Conservation (phyloP, 2,888 invertebrate genomes). For the Frankliniella fusca region DNA sequence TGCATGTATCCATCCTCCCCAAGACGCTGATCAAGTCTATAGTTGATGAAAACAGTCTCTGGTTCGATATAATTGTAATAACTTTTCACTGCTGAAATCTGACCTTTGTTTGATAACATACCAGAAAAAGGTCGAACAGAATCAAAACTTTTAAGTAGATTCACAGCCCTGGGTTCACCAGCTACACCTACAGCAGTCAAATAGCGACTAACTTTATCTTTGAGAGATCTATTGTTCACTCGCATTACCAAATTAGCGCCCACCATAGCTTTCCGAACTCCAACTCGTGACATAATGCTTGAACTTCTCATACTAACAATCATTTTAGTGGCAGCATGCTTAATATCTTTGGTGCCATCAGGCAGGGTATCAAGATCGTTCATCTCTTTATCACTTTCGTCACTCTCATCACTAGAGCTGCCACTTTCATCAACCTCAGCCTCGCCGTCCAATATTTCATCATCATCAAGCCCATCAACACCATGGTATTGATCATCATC, state of each 20-base stretch:
- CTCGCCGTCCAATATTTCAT: too few relatives aligned
- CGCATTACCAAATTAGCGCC: neutral
- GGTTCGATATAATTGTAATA: neutral
- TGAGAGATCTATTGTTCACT: neutral
- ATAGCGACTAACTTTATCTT: neutral
- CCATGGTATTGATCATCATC: too few relatives aligned
- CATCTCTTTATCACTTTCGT: neutral
- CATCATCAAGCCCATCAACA: too few relatives aligned
- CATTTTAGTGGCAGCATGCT: neutral
- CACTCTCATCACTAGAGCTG: neutral
- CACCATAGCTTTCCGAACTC: neutral
- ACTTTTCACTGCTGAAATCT: neutral
- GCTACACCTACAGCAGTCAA: neutral
- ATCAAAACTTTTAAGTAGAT: neutral
- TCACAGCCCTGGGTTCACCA: neutral
- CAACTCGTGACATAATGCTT: neutral
- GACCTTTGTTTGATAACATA: neutral
- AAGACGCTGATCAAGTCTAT: neutral
- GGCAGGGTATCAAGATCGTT: neutral
- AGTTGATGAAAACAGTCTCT: neutral
- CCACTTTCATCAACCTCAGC: too few relatives aligned
- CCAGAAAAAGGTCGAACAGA: neutral
- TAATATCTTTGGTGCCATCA: neutral
- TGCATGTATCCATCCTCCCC: neutral
- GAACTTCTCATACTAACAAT: neutral